Percentiles rank a stretch among this genome's conserved stretches.
Evolutionary conservation across 2,797 vertebrate genomes (phyloP).

Genomic region (Zalophus californianus): DNA sequence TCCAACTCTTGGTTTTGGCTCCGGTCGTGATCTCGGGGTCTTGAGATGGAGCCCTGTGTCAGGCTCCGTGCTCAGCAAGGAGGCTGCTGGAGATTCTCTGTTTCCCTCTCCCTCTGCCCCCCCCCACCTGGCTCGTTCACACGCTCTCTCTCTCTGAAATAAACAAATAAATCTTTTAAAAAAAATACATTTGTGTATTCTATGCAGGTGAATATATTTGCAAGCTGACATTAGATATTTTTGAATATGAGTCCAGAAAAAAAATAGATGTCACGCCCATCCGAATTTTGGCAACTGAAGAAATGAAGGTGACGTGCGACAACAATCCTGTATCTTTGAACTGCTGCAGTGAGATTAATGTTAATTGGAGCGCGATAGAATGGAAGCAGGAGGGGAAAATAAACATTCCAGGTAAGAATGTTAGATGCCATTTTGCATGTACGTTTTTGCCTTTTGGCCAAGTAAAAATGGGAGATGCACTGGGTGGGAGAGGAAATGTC

Average conservation of each 20-base stretch:
- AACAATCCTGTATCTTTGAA: slow-evolving; percentile 70
- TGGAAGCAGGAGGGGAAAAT: slow-evolving; percentile 85
- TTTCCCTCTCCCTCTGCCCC: not conserved
- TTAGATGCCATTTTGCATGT: not conserved
- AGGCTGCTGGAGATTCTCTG: not conserved
- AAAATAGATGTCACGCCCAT: slow-evolving; percentile 69
- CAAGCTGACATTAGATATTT: slow-evolving; percentile 64
- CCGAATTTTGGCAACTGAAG: slow-evolving; percentile 14
- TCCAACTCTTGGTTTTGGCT: not conserved
- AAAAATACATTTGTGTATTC: not conserved
- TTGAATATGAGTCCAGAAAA: slow-evolving; percentile 46
- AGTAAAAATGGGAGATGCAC: not conserved
- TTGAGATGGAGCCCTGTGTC: not conserved
- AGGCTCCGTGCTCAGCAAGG: not conserved
- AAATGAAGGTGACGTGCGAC: slow-evolving; percentile 78
- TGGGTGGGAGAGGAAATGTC: not conserved
- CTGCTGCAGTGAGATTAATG: slow-evolving; percentile 83
- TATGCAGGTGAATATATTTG: slow-evolving; percentile 86
- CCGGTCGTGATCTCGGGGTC: not conserved
- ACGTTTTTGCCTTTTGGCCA: not conserved
- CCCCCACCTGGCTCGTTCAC: not conserved
- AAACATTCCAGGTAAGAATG: slow-evolving; percentile 84
- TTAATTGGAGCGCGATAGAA: slow-evolving; percentile 54
- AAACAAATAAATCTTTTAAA: not conserved
- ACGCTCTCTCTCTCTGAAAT: not conserved